phyloP scores from a whole-genome alignment of 2,888 invertebrate species.

The Yponomeuta cagnagella region DNA sequence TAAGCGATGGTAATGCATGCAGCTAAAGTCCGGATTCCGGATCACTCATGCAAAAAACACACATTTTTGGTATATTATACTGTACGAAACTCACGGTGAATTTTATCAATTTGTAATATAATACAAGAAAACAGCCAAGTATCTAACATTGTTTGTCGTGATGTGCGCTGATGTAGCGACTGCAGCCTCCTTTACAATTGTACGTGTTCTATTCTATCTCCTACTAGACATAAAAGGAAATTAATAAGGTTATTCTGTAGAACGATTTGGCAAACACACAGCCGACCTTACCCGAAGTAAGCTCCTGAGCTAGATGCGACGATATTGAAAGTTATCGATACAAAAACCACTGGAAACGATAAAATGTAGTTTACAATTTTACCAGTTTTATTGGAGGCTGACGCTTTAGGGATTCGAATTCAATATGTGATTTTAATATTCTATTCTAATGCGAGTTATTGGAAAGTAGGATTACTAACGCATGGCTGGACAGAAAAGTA shows the following conservation, averaged over 20 bases:
- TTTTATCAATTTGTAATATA: too few species aligned
- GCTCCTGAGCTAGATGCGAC: constrained; percentile 45
- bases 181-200: constrained; percentile 16
- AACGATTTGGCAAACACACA: constrained; percentile 61
- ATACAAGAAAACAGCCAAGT: too few species aligned
- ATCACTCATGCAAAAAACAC: too few species aligned
- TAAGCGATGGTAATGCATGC: too few species aligned
- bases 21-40: too few species aligned
- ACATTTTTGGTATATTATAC: too few species aligned
- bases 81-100: too few species aligned
- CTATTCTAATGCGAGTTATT: neutral
- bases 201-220: constrained; percentile 35
- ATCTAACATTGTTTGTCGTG: too few species aligned
- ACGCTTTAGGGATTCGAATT: neutral
- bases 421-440: neutral
- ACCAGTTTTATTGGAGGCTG: neutral
- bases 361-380: constrained; percentile 15
- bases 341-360: constrained; percentile 41
- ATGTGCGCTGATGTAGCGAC: neutral
- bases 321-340: constrained; percentile 69
- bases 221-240: constrained; percentile 62
- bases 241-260: constrained; percentile 68
- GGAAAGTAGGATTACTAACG: too few species aligned
- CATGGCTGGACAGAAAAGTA: too few species aligned
- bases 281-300: constrained; percentile 36